phyloP scores from a whole-genome alignment of 1,140 invertebrate genomes.

The Drosophila ohnishii region DNA sequence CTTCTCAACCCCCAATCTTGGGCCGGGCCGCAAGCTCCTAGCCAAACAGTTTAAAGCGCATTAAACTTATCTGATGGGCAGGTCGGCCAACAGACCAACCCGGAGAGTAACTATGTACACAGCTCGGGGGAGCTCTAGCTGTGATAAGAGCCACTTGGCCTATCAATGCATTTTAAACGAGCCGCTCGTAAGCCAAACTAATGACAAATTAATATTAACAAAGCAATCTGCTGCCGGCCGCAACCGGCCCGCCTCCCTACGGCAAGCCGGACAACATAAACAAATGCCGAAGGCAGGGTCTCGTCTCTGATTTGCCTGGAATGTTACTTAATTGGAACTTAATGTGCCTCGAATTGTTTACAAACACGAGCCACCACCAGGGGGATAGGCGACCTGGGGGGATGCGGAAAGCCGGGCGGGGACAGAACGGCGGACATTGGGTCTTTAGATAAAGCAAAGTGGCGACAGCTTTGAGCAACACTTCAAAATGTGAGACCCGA shows the following conservation, averaged over 20 bases:
- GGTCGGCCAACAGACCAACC: constrained; percentile 8
- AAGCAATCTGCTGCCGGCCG: constrained; percentile 62
- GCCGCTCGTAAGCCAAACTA: constrained; percentile 73
- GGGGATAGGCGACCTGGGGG: not conserved
- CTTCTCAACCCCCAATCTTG: constrained; percentile 10
- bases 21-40: constrained; percentile 49
- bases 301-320: constrained; percentile 62
- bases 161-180: constrained; percentile 81
- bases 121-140: constrained; percentile 25
- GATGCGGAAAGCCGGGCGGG: constrained; percentile 1
- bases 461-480: constrained; percentile 69
- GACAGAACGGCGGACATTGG: constrained; percentile 7
- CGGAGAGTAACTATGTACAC: constrained; percentile 31
- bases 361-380: constrained; percentile 44
- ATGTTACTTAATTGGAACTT: constrained; percentile 79
- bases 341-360: constrained; percentile 77
- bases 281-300: constrained; percentile 31
- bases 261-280: constrained; percentile 44
- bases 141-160: constrained; percentile 63
- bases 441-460: constrained; percentile 60
- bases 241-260: constrained; percentile 9
- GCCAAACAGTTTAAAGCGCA: constrained; percentile 79
- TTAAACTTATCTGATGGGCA: constrained; percentile 74
- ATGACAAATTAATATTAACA: constrained; percentile 81
- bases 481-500: constrained; percentile 51